phyloP scores from a whole-genome alignment of 2,888 invertebrate genomes.

The Sarcophaga rosellei region DNA sequence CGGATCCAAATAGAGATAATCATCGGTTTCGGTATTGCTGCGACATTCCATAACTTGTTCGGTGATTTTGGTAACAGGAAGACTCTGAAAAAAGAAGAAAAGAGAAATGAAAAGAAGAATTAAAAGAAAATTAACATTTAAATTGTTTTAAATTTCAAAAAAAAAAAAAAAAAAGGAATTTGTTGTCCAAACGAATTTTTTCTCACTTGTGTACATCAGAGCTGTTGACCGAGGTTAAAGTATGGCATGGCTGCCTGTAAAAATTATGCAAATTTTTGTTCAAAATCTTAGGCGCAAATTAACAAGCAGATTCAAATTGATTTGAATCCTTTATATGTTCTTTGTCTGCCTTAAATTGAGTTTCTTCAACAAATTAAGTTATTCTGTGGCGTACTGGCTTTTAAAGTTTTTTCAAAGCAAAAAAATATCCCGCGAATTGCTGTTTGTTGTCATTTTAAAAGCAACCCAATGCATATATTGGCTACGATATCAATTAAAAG shows the following conservation, averaged over 20 bases:
- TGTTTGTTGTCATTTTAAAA: no score
- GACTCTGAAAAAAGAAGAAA: conserved; percentile 84
- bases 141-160: background rate
- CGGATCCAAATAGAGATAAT: conserved; percentile 97
- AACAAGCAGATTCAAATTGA: conserved; percentile 56
- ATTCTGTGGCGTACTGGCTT: no score
- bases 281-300: conserved; percentile 34
- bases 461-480: no score
- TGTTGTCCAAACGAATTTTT: conserved; percentile 17
- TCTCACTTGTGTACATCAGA: conserved; percentile 1
- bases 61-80: conserved; percentile 96
- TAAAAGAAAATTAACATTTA: conserved; percentile 9
- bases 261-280: conserved; percentile 31
- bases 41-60: conserved; percentile 93
- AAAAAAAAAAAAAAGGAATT: background rate
- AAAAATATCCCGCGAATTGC: no score
- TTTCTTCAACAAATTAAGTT: no score
- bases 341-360: background rate
- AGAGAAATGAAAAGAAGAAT: background rate
- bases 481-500: no score
- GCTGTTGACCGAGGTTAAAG: no score
- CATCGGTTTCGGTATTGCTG: conserved; percentile 89
- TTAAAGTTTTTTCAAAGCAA: no score
- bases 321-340: conserved; percentile 15
- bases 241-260: no score